Evolutionary conservation across 2,797 vertebrate species (phyloP).

Genomic region (Leptatherina wallacei): DNA sequence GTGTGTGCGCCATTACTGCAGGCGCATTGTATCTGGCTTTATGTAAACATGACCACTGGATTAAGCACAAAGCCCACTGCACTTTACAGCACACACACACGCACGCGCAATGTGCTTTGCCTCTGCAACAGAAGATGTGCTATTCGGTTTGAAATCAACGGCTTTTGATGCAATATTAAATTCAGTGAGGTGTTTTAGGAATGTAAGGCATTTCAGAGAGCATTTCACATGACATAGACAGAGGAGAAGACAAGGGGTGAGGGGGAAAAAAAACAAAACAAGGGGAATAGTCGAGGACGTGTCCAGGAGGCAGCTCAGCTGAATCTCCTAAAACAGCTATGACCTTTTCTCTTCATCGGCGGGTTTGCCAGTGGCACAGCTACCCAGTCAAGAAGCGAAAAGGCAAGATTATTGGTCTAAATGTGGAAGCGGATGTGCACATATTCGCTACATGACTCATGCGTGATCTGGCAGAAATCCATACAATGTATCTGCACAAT

Average conservation of each 20-base stretch:
- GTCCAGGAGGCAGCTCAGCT: slow-evolving; percentile 59
- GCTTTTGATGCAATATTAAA: slow-evolving; percentile 71
- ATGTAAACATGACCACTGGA: slow-evolving; percentile 26
- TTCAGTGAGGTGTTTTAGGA: slow-evolving; percentile 49
- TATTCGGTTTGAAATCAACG: slow-evolving; percentile 62
- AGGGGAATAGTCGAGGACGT: slow-evolving; percentile 31
- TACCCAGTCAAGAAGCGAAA: slow-evolving; percentile 57
- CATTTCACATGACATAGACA: slow-evolving; percentile 43
- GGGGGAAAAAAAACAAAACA: background rate
- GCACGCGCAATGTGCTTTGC: slow-evolving; percentile 26
- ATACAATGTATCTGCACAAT: slow-evolving; percentile 31
- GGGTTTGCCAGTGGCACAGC: slow-evolving; percentile 49
- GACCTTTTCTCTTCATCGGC: slow-evolving; percentile 72
- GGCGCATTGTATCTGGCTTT: slow-evolving; percentile 18
- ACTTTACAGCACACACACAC: background rate
- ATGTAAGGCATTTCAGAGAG: slow-evolving; percentile 48
- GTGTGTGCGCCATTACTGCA: slow-evolving; percentile 14
- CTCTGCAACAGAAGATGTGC: slow-evolving; percentile 20
- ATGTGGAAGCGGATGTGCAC: slow-evolving; percentile 53
- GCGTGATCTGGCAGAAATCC: slow-evolving; percentile 53
- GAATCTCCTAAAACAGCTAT: slow-evolving; percentile 64
- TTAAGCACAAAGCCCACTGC: slow-evolving; percentile 17
- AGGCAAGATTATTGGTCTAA: slow-evolving; percentile 59
- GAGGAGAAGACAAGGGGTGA: background rate
- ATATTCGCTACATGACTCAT: slow-evolving; percentile 47